phyloP scores from a whole-genome alignment of 2,113 vertebrate genomes.

The Excalfactoria chinensis region DNA sequence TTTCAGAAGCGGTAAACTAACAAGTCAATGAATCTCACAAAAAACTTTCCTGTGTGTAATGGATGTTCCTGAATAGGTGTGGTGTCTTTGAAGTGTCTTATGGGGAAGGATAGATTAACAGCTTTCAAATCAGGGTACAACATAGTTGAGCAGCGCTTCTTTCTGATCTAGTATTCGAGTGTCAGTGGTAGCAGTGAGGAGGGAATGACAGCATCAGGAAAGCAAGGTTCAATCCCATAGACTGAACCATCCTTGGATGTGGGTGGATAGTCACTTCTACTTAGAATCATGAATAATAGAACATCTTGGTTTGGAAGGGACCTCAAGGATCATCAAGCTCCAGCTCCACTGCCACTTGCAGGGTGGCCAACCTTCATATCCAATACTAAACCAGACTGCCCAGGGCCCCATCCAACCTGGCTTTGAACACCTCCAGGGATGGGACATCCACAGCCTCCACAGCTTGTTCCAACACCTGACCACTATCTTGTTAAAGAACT shows the following conservation, averaged over 20 bases:
- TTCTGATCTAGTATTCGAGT: neutral
- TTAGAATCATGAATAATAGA: neutral
- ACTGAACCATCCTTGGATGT: neutral
- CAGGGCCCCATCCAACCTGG: no score
- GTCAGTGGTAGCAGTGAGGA: neutral
- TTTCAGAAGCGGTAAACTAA: neutral
- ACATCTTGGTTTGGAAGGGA: no score
- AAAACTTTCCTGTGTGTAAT: neutral
- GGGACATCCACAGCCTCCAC: no score
- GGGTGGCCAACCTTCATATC: no score
- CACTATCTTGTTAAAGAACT: no score
- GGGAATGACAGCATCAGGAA: fast-evolving
- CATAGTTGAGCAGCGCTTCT: neutral
- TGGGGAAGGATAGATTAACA: neutral
- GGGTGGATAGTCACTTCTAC: neutral
- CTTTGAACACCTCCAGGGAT: no score
- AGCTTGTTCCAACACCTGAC: no score
- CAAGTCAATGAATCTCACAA: neutral
- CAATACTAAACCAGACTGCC: no score
- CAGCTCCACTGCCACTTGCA: no score
- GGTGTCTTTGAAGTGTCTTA: neutral
- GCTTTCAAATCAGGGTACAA: neutral
- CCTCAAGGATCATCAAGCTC: no score
- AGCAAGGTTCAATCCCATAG: neutral
- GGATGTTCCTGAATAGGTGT: neutral